Evolutionary conservation across 1,140 invertebrate species (phyloP).

Genomic region (Apis dorsata): DNA sequence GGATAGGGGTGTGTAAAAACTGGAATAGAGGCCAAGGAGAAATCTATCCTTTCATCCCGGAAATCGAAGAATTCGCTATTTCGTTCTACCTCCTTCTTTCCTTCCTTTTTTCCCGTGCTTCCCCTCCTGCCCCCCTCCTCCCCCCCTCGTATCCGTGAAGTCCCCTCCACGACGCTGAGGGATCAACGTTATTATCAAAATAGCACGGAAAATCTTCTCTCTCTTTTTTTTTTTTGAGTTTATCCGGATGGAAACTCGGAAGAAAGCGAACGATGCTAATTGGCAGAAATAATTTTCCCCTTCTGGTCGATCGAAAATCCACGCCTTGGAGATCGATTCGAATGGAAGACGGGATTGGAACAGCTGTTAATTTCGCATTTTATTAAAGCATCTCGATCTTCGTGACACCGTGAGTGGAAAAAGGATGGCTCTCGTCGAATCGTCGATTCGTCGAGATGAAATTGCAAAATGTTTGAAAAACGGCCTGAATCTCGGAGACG

Average conservation of each 20-base stretch:
- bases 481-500: neutral
- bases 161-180: neutral
- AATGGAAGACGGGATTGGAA: no score
- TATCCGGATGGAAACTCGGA: neutral
- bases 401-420: neutral
- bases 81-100: neutral
- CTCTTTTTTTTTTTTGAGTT: neutral
- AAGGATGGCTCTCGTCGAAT: neutral
- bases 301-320: neutral
- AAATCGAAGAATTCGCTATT: constrained; percentile 30
- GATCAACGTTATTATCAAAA: no score
- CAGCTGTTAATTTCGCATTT: neutral
- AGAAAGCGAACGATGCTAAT: neutral
- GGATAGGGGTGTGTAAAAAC: constrained; percentile 4
- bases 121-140: neutral
- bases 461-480: constrained; percentile 20
- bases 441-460: neutral
- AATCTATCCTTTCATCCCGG: constrained; percentile 21
- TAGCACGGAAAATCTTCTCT: neutral
- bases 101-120: neutral
- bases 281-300: neutral
- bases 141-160: no score
- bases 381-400: neutral
- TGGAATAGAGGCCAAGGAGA: constrained; percentile 20
- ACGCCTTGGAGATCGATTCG: neutral